Evolutionary conservation across 2,797 vertebrate genomes (phyloP), one percentile per base, ranked within the genome.

Genomic region (Steatocranus sp.): DNA sequence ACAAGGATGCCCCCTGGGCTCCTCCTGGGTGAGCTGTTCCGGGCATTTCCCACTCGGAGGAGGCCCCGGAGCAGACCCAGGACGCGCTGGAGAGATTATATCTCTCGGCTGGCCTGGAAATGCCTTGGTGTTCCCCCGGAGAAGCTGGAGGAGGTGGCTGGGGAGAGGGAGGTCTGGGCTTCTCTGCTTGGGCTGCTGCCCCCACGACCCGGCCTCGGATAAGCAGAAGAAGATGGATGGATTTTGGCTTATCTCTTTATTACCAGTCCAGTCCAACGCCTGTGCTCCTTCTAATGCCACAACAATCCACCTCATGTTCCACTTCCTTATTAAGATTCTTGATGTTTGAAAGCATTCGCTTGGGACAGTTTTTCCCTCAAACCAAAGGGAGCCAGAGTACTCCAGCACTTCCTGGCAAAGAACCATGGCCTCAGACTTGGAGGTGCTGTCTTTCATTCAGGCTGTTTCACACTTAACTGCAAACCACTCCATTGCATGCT

Each of bases 201-300:
- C 46, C 17, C 8, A 8, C 0, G 0, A 48, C 3, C 41, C 2
- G 41, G 0, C 8, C 17, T 8, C 4, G 8, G 46, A n/a, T 10
- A 49, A 10, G 8, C 3, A 4, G 18, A 49, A n/a, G 18, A 49
- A 10, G 46, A 48, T 48, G 46, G 46, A 43, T 15, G 18, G 48
- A n/a, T 49, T 49, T 49, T 49, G n/a, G 36, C 36, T 66, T 23
- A 23, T 66, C 61, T 66, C 61, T 66, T 66, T 14, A 66, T 5
- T 41, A 25, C 20, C 36, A 68, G 36, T 43, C 8, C 63, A 25
- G 36, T 43, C 20, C 20, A 15, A 17, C 0, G 3, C n/a, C n/a
- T 43, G 20, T 68, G 20, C 41, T 43, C 23, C 63, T 18, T 41
- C 36, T 43, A 10, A 17, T 43, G 14, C 38, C 38, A 2, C 63